Evolutionary conservation across 2,888 invertebrate genomes (phyloP), one percentile per base, ranked within the genome.

Genomic region (Clitarchus hookeri): DNA sequence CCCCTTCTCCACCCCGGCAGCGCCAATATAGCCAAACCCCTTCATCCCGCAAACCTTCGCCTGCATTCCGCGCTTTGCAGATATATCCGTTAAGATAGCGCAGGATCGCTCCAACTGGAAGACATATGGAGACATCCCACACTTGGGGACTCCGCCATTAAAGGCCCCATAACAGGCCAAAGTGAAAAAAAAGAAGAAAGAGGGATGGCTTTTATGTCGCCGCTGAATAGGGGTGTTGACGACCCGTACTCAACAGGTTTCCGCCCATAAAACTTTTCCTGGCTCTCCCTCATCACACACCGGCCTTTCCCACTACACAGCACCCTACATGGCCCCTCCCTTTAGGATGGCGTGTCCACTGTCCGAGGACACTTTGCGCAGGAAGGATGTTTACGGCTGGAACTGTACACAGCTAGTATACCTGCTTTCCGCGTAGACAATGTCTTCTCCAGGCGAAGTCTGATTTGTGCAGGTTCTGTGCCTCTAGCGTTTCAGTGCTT

Each of bases 241-340:
- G 65, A n/a, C n/a, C 65, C 65, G 65, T 65, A 65, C 65, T 65
- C 65, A 65, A 65, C 65, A 65, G 65, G 65, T 65, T 65, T 65
- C 65, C 65, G 19, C 23, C 65, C 65, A n/a, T 65, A 65, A 65
- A 65, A n/a, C 65, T 65, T 65, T 8, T 65, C 65, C n/a, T n/a
- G 65, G 65, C 3, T 23, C 16, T 65, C 65, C 65, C 65, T n/a
- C 65, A 19, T 65, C 19, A 19, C n/a, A 1, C 65, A 3, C 23
- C 23, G 65, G 65, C 65, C 65, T 16, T 65, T 65, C n/a, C 23
- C 0, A 65, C 65, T 48, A 23, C 23, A n/a, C 3, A 23, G n/a
- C 65, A n/a, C n/a, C 16, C 16, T 65, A 65, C n/a, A 23, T 65
- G 13, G 65, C 23, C n/a, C n/a, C 65, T 65, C 23, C 23, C 65